phyloP scores from a whole-genome alignment of 1,140 invertebrate genomes.

The Rhopalosiphum maidis region DNA sequence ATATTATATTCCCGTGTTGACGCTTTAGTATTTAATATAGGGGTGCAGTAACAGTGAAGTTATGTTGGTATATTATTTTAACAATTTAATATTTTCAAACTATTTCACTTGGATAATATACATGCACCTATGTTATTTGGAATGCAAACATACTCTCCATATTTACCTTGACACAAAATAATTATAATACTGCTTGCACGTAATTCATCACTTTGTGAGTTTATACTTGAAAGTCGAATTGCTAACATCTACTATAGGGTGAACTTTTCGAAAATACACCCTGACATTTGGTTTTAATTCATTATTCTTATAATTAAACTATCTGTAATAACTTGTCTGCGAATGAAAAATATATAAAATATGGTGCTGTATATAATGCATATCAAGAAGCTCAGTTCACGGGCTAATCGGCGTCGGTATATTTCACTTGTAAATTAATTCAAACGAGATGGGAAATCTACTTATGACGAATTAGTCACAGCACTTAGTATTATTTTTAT shows the following conservation, averaged over 20 bases:
- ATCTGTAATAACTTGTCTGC: too few relatives aligned
- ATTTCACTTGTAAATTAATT: too few relatives aligned
- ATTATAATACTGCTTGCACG: background rate
- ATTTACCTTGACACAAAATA: conserved; percentile 19
- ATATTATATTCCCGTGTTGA: background rate
- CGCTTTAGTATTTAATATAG: conserved; percentile 10
- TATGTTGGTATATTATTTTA: conserved; percentile 1
- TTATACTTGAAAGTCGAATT: background rate
- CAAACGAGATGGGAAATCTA: too few relatives aligned
- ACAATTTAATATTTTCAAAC: conserved; percentile 18
- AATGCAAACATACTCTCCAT: background rate
- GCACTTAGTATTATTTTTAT: too few relatives aligned
- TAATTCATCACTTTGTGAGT: background rate
- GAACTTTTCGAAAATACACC: background rate
- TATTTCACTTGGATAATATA: background rate
- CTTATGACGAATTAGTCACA: too few relatives aligned
- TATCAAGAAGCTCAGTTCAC: too few relatives aligned
- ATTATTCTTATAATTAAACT: background rate
- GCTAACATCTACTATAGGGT: background rate
- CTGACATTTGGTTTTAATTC: background rate
- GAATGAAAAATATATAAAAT: too few relatives aligned
- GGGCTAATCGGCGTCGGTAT: too few relatives aligned
- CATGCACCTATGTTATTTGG: background rate
- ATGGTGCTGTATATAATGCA: too few relatives aligned
- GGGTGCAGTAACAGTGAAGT: background rate